These are phyloP conservation scores for Ophraella communa DNA, from an alignment of 2,888 invertebrate species.

Conservation along the genomic window DNA sequence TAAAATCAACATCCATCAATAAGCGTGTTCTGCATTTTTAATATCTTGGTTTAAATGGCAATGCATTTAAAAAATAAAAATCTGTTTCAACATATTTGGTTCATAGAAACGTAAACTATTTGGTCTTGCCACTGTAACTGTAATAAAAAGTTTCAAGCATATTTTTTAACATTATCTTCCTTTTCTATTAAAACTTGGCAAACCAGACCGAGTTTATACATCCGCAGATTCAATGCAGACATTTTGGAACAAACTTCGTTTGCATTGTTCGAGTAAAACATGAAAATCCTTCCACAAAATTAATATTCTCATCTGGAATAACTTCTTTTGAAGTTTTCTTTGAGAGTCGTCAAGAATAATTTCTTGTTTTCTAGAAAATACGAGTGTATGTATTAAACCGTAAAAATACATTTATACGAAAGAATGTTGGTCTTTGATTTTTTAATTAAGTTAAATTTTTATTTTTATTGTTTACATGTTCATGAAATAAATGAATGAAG, in stretches of 20 bases:
- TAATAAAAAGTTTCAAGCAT: not conserved
- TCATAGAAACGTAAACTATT: no score
- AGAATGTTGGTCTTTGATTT: no score
- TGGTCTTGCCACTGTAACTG: not conserved
- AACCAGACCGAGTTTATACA: not conserved
- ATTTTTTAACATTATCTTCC: not conserved
- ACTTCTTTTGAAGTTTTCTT: conserved; percentile 2
- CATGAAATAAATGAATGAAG: no score
- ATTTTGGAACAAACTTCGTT: not conserved
- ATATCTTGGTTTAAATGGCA: no score
- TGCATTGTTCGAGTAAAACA: conserved; percentile 2
- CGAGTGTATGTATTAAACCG: not conserved
- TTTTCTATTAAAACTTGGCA: not conserved
- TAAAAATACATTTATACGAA: not conserved
- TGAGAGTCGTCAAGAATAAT: not conserved
- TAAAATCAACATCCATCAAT: no score
- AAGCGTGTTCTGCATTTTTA: no score
- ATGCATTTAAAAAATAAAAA: no score
- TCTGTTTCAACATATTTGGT: no score
- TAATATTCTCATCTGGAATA: conserved; percentile 1
- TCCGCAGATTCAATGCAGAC: not conserved
- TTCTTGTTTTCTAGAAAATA: not conserved
- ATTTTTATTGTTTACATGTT: no score
- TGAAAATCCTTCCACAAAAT: conserved; percentile 7
- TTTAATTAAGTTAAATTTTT: no score